A percentile compares a stretch with the other conserved stretches of the same genome.
Evolutionary conservation across 2,113 vertebrate genomes (phyloP).

Genomic region (Oryzias celebensis): DNA sequence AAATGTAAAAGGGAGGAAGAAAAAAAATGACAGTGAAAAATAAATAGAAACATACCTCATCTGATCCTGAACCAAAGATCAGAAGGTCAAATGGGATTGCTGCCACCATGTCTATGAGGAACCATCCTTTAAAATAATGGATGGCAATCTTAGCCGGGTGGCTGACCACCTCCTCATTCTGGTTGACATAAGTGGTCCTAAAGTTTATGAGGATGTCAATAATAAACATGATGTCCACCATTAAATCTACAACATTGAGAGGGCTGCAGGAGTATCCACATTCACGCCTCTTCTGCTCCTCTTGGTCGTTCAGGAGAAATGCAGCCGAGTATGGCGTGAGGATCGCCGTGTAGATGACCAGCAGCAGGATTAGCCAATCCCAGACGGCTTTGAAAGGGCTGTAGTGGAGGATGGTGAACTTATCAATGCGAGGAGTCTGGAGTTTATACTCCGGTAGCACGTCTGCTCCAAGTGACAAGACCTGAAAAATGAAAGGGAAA

Average conservation of each 20-base stretch:
- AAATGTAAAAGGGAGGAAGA: constrained; percentile 16
- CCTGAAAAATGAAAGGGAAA: constrained; percentile 70
- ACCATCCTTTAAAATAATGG: constrained; percentile 99
- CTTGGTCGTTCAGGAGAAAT: constrained; percentile 94
- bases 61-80: constrained; percentile 98
- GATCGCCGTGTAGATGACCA: constrained; percentile 98
- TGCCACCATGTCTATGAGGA: constrained; percentile 99
- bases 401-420: constrained; percentile 98
- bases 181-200: constrained; percentile 97
- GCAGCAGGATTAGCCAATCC: constrained; percentile 97
- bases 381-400: constrained; percentile 98
- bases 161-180: constrained; percentile 98
- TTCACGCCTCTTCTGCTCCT: constrained; percentile 90
- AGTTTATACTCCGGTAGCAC: constrained; percentile 98
- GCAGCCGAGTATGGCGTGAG: constrained; percentile 98
- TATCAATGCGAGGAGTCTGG: constrained; percentile 96
- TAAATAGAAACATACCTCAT: constrained; percentile 87
- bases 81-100: constrained; percentile 99
- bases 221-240: constrained; percentile 99
- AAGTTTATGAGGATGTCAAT: constrained; percentile 99
- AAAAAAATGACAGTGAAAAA: constrained; percentile 20
- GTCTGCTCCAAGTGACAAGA: constrained; percentile 95
- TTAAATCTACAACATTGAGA: constrained; percentile 95
- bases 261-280: constrained; percentile 98
- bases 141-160: constrained; percentile 97